A percentile compares a stretch with the other conserved stretches of the same genome.
These are phyloP conservation scores for Otolemur crassicaudatus DNA, from an alignment of 2,797 vertebrate genomes.

Conservation along the genomic window DNA sequence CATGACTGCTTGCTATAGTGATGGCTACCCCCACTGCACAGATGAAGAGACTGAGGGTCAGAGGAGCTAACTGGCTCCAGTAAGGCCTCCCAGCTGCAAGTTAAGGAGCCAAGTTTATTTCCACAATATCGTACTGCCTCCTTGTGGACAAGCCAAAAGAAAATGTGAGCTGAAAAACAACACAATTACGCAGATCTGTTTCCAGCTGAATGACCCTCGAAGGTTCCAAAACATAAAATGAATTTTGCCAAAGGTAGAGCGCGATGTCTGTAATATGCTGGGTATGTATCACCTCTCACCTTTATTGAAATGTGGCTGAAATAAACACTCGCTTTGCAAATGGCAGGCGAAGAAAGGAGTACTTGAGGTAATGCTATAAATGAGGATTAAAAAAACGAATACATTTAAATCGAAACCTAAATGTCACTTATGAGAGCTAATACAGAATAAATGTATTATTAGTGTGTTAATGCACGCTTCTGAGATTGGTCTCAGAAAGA, in stretches of 20 bases:
- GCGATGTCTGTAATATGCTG: fast-evolving
- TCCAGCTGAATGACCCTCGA: too few species aligned
- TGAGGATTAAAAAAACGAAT: neutral
- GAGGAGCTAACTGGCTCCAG: neutral
- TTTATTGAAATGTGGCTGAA: neutral
- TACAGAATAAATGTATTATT: too few species aligned
- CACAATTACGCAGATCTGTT: neutral
- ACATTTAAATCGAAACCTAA: neutral
- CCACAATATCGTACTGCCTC: neutral
- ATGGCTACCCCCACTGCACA: fast-evolving
- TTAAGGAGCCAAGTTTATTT: neutral
- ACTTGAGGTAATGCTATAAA: neutral
- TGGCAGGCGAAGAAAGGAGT: too few species aligned
- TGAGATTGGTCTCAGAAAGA: neutral
- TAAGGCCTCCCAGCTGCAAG: neutral
- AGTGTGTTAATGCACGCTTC: too few species aligned
- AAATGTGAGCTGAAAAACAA: neutral
- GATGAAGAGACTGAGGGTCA: neutral
- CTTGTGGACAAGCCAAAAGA: neutral
- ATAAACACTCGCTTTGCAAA: neutral
- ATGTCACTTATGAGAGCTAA: neutral
- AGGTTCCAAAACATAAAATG: neutral
- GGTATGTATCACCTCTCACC: neutral
- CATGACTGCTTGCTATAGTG: fast-evolving
- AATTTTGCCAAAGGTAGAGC: neutral